These are phyloP conservation scores for Diplazon laetatorius DNA, from an alignment of 2,888 invertebrate genomes.

Conservation along the genomic window DNA sequence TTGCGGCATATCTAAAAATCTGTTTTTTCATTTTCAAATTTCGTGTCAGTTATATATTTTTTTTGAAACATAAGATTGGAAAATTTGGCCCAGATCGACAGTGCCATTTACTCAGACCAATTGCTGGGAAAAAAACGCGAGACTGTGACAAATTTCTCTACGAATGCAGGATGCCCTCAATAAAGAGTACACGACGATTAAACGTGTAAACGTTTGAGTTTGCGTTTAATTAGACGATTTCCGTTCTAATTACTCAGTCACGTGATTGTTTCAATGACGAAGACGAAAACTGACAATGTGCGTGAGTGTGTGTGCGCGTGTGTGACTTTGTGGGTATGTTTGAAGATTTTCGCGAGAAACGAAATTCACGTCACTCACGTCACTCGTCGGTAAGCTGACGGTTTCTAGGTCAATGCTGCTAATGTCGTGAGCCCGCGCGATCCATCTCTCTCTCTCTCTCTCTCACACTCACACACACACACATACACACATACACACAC, in stretches of 20 bases:
- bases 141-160: constrained; percentile 12
- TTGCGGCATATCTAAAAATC: too few species aligned
- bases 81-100: not conserved
- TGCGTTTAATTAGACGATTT: constrained; percentile 36
- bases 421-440: constrained; percentile 50
- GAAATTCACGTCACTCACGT: constrained; percentile 55
- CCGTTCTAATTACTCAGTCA: constrained; percentile 51
- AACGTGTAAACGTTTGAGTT: constrained; percentile 22
- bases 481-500: too few species aligned
- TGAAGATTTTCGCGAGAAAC: constrained; percentile 32
- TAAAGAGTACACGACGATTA: constrained; percentile 31
- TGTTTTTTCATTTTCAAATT: not conserved
- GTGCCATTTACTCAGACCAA: not conserved
- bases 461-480: too few species aligned
- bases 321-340: too few species aligned
- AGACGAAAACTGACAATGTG: constrained; percentile 25
- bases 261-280: constrained; percentile 28
- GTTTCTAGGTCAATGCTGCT: constrained; percentile 74
- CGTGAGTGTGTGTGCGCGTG: too few species aligned
- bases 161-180: constrained; percentile 49
- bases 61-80: not conserved
- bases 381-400: constrained; percentile 61
- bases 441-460: too few species aligned
- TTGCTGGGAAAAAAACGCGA: constrained; percentile 3
- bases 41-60: too few species aligned